These are phyloP conservation scores for Embiotoca jacksoni DNA, from an alignment of 2,113 vertebrate species.

Conservation along the genomic window DNA sequence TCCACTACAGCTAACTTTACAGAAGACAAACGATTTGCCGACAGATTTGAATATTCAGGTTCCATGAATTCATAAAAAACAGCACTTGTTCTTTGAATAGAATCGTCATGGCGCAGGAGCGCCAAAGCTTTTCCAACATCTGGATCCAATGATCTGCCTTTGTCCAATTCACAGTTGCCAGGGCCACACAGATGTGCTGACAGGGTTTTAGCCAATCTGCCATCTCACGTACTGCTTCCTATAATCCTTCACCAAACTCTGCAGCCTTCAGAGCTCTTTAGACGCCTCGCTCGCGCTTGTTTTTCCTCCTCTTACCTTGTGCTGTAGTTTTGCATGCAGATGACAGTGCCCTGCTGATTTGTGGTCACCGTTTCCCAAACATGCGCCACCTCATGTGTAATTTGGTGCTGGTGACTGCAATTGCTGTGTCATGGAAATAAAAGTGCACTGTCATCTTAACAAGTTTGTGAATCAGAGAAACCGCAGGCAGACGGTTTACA, in stretches of 20 bases:
- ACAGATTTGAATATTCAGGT: slow-evolving; percentile 39
- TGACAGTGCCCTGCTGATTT: slow-evolving; percentile 38
- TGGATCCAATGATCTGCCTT: slow-evolving; percentile 66
- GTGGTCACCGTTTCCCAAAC: slow-evolving; percentile 58
- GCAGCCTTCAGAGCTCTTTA: slow-evolving; percentile 32
- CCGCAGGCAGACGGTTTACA: slow-evolving; percentile 59
- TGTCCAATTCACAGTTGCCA: slow-evolving; percentile 53
- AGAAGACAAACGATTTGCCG: slow-evolving; percentile 39
- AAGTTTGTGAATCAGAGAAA: slow-evolving; percentile 63
- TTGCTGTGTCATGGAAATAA: slow-evolving; percentile 59
- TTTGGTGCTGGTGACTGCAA: slow-evolving; percentile 40
- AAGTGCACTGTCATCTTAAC: slow-evolving; percentile 58
- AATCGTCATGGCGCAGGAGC: slow-evolving; percentile 16
- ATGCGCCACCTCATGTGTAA: slow-evolving; percentile 35
- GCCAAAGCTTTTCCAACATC: slow-evolving; percentile 62
- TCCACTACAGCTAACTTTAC: slow-evolving; percentile 21
- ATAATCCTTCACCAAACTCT: slow-evolving; percentile 42
- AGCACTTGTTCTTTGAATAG: slow-evolving; percentile 43
- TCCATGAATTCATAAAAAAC: slow-evolving; percentile 22
- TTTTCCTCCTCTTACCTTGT: slow-evolving; percentile 9
- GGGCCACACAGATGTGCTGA: slow-evolving; percentile 78
- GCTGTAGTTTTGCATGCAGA: slow-evolving; percentile 24
- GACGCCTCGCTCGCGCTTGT: slow-evolving; percentile 9
- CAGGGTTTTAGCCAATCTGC: slow-evolving; percentile 64
- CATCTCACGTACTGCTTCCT: slow-evolving; percentile 56